Conservation (phyloP, 2,888 invertebrate species). For the Lacanobia oleracea region DNA sequence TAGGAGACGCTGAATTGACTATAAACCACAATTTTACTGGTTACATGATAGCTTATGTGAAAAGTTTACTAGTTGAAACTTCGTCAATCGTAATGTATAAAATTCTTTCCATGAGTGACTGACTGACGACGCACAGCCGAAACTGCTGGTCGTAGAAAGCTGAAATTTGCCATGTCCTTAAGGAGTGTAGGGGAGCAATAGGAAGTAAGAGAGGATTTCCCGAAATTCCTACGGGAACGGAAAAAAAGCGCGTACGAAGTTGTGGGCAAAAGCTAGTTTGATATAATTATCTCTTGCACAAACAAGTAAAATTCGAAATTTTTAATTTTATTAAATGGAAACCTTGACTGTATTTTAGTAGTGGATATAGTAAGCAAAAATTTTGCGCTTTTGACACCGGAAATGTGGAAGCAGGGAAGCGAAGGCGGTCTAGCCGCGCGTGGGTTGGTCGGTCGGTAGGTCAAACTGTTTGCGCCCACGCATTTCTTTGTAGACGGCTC, state of each 20-base stretch:
- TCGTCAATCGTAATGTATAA: too few relatives aligned
- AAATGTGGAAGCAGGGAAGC: conserved; percentile 32
- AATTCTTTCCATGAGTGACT: too few relatives aligned
- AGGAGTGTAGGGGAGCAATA: too few relatives aligned
- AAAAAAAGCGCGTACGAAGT: too few relatives aligned
- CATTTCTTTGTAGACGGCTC: conserved; percentile 48
- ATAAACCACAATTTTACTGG: not conserved
- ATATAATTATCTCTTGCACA: not conserved
- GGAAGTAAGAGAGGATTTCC: too few relatives aligned
- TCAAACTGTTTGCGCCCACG: conserved; percentile 52
- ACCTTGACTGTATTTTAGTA: conserved; percentile 14
- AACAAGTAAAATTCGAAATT: not conserved
- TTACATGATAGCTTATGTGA: not conserved
- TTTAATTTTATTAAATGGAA: not conserved
- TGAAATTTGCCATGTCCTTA: too few relatives aligned
- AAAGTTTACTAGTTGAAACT: not conserved
- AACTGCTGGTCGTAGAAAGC: too few relatives aligned
- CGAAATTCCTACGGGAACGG: too few relatives aligned
- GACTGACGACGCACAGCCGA: too few relatives aligned
- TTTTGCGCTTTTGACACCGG: conserved; percentile 18
- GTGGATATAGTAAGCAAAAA: not conserved
- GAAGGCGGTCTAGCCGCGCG: conserved; percentile 12
- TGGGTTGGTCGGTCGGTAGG: conserved; percentile 48
- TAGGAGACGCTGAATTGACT: not conserved
- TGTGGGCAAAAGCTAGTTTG: too few relatives aligned